Evolutionary conservation across 1,140 invertebrate genomes (phyloP), one percentile per base, ranked within the genome.

Genomic region (Micrasema minimum): DNA sequence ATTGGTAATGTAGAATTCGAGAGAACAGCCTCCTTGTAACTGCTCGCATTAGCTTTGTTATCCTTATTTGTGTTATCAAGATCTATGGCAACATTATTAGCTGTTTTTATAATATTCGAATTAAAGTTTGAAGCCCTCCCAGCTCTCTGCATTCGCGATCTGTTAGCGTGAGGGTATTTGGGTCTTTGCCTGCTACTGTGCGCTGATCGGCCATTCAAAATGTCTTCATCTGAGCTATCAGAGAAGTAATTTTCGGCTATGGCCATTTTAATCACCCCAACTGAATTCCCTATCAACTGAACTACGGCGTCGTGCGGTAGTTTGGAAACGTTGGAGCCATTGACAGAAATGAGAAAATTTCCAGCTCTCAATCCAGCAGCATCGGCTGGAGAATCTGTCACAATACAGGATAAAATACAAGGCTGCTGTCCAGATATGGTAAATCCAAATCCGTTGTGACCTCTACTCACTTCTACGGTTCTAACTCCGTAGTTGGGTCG

Each of bases 401-500:
- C 93, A 76, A 96, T 96, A 80, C 92, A 95, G 75, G 93, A 94
- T 10, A 97, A 84, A 74, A 96, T 91, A 80, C 94, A 96, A 0
- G 95, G 95, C 75, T 94, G 92, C 77, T 97, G 94, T 0, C 95
- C 95, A n/a, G 94, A 96, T 74, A 96, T 95, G 11, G 95, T 96
- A 78, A 96, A 96, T 6, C 95, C 95, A 81, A 94, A 96, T 7
- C 94, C 95, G 77, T 93, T 93, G 67, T 89, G 86, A 1, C 95
- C 94, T 65, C 95, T 86, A 0, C 89, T 86, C 7, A 98, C 89
- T 77, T 97, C 93, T 16, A 97, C 93, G 2, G 91, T 93, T 55
- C 93, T 89, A 16, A 95, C 91, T 5, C 81, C 81, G 67, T 83
- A 83, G 59, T 82, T 83, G 14, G 82, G 81, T 2, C 81, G 79